Conservation (phyloP, 1,140 invertebrate genomes). For the Mamestra configurata region DNA sequence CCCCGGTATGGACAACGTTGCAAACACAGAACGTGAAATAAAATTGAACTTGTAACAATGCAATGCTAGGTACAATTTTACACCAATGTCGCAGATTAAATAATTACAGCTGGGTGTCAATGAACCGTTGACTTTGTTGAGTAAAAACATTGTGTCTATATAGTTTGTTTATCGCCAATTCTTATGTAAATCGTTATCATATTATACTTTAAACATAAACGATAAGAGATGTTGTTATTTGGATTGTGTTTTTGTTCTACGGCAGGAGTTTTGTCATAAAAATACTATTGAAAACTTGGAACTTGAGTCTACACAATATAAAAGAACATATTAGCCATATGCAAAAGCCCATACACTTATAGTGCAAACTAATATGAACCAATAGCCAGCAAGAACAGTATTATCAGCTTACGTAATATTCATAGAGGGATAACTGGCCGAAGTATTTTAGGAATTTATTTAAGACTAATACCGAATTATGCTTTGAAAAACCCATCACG, state of each 20-base stretch:
- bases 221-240: conserved; percentile 34
- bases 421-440: no score
- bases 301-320: no score
- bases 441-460: no score
- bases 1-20: neutral
- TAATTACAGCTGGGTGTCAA: conserved; percentile 47
- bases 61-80: conserved; percentile 1
- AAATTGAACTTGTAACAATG: neutral
- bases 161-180: conserved; percentile 48
- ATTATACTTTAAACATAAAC: conserved; percentile 28
- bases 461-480: no score
- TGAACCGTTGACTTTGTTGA: conserved; percentile 48
- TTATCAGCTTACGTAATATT: no score
- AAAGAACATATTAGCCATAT: no score
- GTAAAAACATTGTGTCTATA: conserved; percentile 43
- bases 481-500: no score
- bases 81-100: conserved; percentile 48
- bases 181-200: conserved; percentile 49
- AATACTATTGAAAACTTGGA: no score
- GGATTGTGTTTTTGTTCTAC: neutral
- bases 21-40: neutral
- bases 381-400: no score
- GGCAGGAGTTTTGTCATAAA: neutral
- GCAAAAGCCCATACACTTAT: no score
- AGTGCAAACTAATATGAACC: no score